Conservation (phyloP, 2,113 vertebrate genomes). For the Hassar affinis region DNA sequence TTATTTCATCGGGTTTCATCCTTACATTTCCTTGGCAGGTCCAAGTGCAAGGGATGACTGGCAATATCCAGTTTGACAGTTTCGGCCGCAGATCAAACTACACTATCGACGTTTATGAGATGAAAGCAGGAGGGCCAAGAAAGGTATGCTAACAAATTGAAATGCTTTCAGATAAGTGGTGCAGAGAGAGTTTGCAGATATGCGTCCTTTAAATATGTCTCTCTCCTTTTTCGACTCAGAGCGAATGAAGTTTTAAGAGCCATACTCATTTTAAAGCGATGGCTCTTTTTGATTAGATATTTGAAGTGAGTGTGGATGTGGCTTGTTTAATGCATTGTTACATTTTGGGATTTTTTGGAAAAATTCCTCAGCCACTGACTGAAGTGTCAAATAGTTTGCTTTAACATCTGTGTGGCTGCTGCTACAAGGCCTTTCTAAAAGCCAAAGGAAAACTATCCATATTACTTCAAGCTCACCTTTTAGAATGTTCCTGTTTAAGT, state of each 20-base stretch:
- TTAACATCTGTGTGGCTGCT: no score
- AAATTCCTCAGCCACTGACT: background rate
- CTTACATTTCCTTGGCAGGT: slow-evolving; percentile 76
- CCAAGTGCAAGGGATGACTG: slow-evolving; percentile 96
- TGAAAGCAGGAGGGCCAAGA: slow-evolving; percentile 87
- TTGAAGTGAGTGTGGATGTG: background rate
- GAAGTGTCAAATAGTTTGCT: no score
- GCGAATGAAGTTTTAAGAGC: background rate
- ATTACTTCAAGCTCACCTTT: background rate
- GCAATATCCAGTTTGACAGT: slow-evolving; percentile 98
- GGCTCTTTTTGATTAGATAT: background rate
- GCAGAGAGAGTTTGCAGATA: background rate
- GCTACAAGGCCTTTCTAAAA: no score
- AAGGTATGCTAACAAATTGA: slow-evolving; percentile 78
- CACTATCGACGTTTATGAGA: slow-evolving; percentile 96
- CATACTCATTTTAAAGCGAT: background rate
- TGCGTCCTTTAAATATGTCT: background rate
- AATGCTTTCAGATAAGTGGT: slow-evolving; percentile 11
- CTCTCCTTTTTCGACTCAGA: background rate
- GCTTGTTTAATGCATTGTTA: background rate
- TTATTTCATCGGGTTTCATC: slow-evolving; percentile 48
- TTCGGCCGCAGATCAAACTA: slow-evolving; percentile 97
- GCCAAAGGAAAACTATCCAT: background rate
- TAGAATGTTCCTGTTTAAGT: background rate
- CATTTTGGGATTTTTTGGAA: no score